A percentile compares a stretch with the other conserved stretches of the same genome.
Conservation (phyloP, 2,888 invertebrate genomes). For the Meta bourneti region DNA sequence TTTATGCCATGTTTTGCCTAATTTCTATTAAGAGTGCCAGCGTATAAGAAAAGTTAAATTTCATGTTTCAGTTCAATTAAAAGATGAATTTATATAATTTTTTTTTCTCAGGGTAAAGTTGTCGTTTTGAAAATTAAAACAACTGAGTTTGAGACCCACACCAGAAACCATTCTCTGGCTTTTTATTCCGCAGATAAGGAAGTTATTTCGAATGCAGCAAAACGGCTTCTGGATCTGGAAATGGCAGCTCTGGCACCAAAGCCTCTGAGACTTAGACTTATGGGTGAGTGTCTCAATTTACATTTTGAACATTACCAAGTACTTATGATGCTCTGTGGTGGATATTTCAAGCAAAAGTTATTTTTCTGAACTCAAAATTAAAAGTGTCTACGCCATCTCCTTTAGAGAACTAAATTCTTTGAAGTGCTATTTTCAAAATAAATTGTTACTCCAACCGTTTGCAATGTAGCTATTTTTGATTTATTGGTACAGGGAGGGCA, state of each 20-base stretch:
- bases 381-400: no score
- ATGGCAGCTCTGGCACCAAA: constrained; percentile 78
- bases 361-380: neutral
- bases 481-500: no score
- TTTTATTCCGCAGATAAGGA: constrained; percentile 80
- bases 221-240: constrained; percentile 80
- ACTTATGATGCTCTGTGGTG: neutral
- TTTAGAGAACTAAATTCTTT: no score
- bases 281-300: constrained; percentile 75
- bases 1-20: no score
- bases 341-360: no score
- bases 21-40: no score
- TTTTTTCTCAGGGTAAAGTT: constrained; percentile 80
- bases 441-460: no score
- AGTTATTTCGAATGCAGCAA: constrained; percentile 80
- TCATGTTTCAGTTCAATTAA: no score
- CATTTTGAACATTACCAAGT: neutral
- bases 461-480: no score
- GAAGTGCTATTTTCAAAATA: no score
- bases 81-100: no score
- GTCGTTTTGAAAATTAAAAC: constrained; percentile 82
- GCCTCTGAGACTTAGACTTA: constrained; percentile 67
- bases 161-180: constrained; percentile 80
- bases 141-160: constrained; percentile 81
- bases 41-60: no score